A percentile compares a stretch with the other conserved stretches of the same genome.
phyloP scores from a whole-genome alignment of 1,140 invertebrate genomes.

The Diorhabda carinulata region DNA sequence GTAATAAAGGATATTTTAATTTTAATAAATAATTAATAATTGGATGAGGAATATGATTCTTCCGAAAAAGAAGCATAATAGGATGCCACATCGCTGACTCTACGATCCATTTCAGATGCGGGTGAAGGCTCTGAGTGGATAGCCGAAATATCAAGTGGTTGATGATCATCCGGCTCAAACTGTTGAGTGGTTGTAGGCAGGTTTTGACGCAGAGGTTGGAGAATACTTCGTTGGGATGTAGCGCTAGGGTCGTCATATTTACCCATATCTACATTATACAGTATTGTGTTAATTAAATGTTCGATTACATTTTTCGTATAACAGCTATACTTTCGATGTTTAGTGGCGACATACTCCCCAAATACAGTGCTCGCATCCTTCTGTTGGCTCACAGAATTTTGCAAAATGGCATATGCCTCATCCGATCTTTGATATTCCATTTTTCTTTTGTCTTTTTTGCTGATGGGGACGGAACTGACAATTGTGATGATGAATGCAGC shows the following conservation, averaged over 20 bases:
- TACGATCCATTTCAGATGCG: too few species aligned
- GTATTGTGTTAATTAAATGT: constrained; percentile 20
- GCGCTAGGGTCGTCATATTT: constrained; percentile 10
- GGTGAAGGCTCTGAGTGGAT: too few species aligned
- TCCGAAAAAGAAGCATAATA: background rate
- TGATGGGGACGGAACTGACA: too few species aligned
- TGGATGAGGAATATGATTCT: constrained; percentile 2
- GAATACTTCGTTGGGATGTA: too few species aligned
- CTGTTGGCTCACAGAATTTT: background rate
- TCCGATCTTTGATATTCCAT: too few species aligned
- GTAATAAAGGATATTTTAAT: too few species aligned
- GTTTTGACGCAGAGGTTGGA: too few species aligned
- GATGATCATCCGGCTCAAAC: too few species aligned
- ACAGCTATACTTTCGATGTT: constrained; percentile 11
- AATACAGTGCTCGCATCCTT: constrained; percentile 13
- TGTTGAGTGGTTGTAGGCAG: too few species aligned
- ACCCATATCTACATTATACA: constrained; percentile 24
- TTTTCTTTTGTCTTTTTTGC: too few species aligned
- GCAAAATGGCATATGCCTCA: constrained; percentile 24
- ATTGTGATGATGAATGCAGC: too few species aligned
- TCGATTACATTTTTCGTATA: constrained; percentile 13
- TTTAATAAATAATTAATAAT: background rate
- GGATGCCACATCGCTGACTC: background rate
- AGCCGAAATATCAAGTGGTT: background rate
- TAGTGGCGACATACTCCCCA: constrained; percentile 21